phyloP scores from a whole-genome alignment of 1,140 invertebrate species.

The Nephotettix cincticeps region DNA sequence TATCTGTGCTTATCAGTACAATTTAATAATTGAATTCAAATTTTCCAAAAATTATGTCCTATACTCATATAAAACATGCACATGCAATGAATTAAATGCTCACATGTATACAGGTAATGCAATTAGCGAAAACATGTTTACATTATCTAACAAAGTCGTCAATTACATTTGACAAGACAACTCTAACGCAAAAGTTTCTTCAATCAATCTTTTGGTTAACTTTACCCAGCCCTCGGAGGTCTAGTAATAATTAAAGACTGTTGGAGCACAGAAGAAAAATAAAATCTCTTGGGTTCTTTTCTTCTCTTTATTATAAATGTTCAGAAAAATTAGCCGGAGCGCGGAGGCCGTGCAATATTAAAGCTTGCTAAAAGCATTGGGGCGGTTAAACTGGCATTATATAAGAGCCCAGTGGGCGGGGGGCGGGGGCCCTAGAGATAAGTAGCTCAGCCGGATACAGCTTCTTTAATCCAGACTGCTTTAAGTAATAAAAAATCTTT shows the following conservation, averaged over 20 bases:
- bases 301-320: slow-evolving; percentile 20
- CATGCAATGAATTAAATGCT: no score
- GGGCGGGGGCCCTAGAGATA: slow-evolving; percentile 1
- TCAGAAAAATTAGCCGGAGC: slow-evolving; percentile 7
- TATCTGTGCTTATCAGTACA: no score
- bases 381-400: slow-evolving; percentile 23
- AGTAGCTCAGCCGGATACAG: slow-evolving; percentile 4
- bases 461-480: slow-evolving; percentile 12
- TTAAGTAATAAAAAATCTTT: slow-evolving; percentile 4
- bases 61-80: no score
- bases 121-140: no score
- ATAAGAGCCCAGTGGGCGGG: not conserved
- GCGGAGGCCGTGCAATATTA: slow-evolving; percentile 21
- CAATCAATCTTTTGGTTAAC: not conserved
- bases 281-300: not conserved
- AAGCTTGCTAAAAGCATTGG: slow-evolving; percentile 24
- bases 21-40: no score
- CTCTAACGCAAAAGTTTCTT: not conserved
- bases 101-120: no score
- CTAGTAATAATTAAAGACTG: not conserved
- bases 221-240: not conserved
- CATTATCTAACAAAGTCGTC: no score
- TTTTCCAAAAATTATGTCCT: no score
- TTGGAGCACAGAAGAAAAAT: not conserved
- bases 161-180: no score